Base-by-base conservation (phyloP, 2,888 invertebrate genomes). In the Strigamia crassipes region DNA sequence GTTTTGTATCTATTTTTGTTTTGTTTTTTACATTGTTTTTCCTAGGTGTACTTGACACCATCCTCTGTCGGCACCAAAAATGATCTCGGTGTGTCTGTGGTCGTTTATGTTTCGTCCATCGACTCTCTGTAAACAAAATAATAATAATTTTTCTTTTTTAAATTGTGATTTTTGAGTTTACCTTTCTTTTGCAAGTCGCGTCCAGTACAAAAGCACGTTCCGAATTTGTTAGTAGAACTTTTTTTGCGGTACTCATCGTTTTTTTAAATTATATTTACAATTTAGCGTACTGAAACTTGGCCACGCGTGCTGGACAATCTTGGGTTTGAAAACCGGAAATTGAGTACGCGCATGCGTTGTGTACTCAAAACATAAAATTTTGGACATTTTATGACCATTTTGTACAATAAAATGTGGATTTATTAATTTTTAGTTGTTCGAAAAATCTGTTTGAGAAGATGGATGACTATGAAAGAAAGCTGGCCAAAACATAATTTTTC, bases 41-140 rank as follows among this genome's bases (percentile, higher is more conserved):
- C 95, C 95, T 82, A 95, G 88, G 9, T 92, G 90, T 10, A 94
- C 94, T 84, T 92, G 89, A 85, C 94, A 95, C 85, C 92, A 92
- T 61, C 96, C 96, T 91, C 93, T 95, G 84, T 94, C 94, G n/a
- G 92, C 91, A 21, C 95, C 95, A 88, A 94, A 95, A 84, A 91
- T 89, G 83, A 96, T 92, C 85, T 91, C 89, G 18, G 94, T 87
- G 38, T 91, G 89, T 84, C 96, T 90, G 84, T 92, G 92, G 87
- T 95, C 94, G 85, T 92, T 90, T 83, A 92, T 91, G 85, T 89
- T 90, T 85, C 96, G 90, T 3, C 94, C 94, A 90, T 96, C 96
- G 84, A 95, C 89, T 82, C 96, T 91, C 94, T 95, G 86, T 84
- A 91, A 89, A 87, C n/a, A n/a, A n/a, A n/a, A n/a, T n/a, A n/a